Evolutionary conservation across 53 echinoderm and acorn worm species (phyloP).

Genomic region (Henricia sp.): DNA sequence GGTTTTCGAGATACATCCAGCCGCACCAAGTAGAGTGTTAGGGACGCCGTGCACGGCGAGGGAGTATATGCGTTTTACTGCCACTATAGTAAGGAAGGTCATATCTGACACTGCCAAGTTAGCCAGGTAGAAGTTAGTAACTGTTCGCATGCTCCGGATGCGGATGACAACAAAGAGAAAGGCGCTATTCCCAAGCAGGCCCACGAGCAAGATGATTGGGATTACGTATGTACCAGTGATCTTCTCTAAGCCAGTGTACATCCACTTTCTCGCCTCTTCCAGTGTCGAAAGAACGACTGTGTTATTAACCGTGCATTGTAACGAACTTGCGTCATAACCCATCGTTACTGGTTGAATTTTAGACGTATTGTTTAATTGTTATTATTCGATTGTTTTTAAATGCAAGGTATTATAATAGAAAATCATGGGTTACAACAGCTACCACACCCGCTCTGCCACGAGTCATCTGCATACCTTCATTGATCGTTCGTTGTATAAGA

Average conservation of each 20-base stretch:
- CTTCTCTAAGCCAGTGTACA: neutral
- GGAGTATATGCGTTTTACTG: neutral
- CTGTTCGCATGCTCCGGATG: constrained; percentile 49
- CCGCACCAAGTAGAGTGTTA: neutral
- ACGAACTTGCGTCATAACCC: constrained; percentile 28
- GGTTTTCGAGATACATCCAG: neutral
- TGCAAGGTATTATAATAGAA: too few species aligned
- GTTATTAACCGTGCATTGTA: neutral
- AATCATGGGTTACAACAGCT: too few species aligned
- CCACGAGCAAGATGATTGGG: constrained; percentile 15
- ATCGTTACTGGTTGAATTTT: too few species aligned
- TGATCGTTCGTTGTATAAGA: too few species aligned
- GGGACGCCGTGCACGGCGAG: constrained; percentile 3
- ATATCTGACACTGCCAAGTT: constrained; percentile 46
- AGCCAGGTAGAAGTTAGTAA: constrained; percentile 43
- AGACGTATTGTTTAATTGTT: too few species aligned
- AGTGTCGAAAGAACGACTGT: neutral
- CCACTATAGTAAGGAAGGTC: constrained; percentile 24
- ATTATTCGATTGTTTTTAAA: too few species aligned
- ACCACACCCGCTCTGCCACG: too few species aligned
- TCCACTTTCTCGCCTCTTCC: neutral
- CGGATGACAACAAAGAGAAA: constrained; percentile 47
- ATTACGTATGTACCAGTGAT: neutral
- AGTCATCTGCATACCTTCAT: too few species aligned
- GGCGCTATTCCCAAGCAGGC: constrained; percentile 36